A percentile compares a stretch with the other conserved stretches of the same genome.
These are phyloP conservation scores for Crotalus tigris DNA, from an alignment of 2,113 vertebrate species.

Conservation along the genomic window DNA sequence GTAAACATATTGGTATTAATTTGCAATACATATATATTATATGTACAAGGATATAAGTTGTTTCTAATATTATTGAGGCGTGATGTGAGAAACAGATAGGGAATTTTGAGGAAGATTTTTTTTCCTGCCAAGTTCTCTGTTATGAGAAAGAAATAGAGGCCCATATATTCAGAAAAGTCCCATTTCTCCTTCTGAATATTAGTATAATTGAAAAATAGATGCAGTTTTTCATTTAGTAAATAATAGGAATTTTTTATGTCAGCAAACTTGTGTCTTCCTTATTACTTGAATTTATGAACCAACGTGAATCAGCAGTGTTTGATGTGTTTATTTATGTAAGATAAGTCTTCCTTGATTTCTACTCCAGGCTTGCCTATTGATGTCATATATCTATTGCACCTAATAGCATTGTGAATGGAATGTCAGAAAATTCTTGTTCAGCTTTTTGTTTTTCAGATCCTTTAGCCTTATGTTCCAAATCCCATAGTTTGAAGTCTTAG, in stretches of 20 bases:
- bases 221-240: slow-evolving; percentile 6
- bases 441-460: background rate
- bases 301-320: slow-evolving; percentile 5
- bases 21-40: background rate
- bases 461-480: background rate
- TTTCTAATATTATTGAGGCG: background rate
- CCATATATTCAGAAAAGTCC: slow-evolving; percentile 14
- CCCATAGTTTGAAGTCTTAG: background rate
- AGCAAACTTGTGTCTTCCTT: slow-evolving; percentile 23
- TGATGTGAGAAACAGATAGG: background rate
- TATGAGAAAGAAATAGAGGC: background rate
- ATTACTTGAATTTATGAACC: slow-evolving; percentile 20
- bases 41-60: background rate
- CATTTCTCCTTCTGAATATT: background rate
- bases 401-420: slow-evolving; percentile 7
- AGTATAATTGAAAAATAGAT: slow-evolving; percentile 28
- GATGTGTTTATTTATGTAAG: slow-evolving; percentile 16
- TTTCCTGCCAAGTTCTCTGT: background rate
- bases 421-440: background rate
- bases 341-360: slow-evolving; percentile 1
- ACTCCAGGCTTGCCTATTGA: background rate
- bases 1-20: background rate
- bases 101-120: background rate
- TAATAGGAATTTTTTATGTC: slow-evolving; percentile 13
- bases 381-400: slow-evolving; percentile 5